phyloP scores from a whole-genome alignment of 2,888 invertebrate genomes.

The Neria commutata region DNA sequence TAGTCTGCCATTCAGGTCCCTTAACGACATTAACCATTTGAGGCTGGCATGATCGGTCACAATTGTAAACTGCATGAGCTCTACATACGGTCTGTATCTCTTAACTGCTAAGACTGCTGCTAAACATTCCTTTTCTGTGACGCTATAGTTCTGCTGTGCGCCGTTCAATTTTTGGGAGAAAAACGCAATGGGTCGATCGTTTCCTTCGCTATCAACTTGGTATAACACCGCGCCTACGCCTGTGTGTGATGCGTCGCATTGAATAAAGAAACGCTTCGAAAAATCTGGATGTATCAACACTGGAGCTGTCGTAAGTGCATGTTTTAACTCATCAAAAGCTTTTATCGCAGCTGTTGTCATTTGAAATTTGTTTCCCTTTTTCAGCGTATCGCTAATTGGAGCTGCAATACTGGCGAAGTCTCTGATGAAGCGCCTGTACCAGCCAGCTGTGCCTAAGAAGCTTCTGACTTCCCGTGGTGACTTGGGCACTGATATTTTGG shows the following conservation, averaged over 20 bases:
- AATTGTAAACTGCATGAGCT: constrained; percentile 19
- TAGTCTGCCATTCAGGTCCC: constrained; percentile 36
- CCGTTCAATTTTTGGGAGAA: constrained; percentile 22
- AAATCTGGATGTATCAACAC: constrained; percentile 21
- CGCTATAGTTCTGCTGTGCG: constrained; percentile 20
- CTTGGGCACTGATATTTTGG: constrained; percentile 14
- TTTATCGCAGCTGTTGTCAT: neutral
- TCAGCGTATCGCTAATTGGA: constrained; percentile 11
- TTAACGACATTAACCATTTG: neutral
- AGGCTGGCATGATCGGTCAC: constrained; percentile 36
- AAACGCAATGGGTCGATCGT: constrained; percentile 19
- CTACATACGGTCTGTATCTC: constrained; percentile 24
- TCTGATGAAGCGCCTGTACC: constrained; percentile 26
- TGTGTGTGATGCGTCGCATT: constrained; percentile 25
- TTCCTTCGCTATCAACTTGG: constrained; percentile 1
- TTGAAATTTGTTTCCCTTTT: neutral
- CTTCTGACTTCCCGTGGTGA: constrained; percentile 21
- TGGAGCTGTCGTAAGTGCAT: constrained; percentile 12
- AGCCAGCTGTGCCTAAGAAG: constrained; percentile 30
- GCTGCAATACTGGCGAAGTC: constrained; percentile 17
- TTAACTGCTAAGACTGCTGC: constrained; percentile 9
- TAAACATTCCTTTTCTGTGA: constrained; percentile 21
- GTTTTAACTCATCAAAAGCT: constrained; percentile 15
- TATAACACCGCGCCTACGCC: constrained; percentile 15
- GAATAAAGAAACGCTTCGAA: constrained; percentile 11